These are phyloP conservation scores for Dolomedes plantarius DNA, from an alignment of 2,888 invertebrate species.

Conservation along the genomic window DNA sequence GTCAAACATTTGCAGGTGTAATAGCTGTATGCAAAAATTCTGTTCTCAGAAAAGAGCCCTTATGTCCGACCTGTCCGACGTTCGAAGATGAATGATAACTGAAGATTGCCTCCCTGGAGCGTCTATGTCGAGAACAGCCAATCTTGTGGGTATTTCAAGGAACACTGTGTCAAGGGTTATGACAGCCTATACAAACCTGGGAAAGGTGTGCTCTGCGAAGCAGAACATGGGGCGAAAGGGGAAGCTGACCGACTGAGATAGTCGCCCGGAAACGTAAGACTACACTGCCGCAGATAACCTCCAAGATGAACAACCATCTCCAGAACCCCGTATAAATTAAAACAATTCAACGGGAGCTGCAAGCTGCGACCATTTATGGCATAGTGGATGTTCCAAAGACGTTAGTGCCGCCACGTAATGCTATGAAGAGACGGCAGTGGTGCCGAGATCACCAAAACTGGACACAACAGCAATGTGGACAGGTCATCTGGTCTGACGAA, in stretches of 20 bases:
- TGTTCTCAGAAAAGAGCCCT: too few relatives aligned
- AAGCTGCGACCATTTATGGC: too few relatives aligned
- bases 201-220: too few relatives aligned
- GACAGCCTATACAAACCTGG: background rate
- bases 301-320: background rate
- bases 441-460: background rate
- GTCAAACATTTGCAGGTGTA: too few relatives aligned
- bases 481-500: background rate
- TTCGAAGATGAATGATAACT: background rate
- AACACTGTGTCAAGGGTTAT: background rate
- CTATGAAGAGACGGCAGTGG: background rate
- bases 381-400: background rate
- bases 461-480: background rate
- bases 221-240: background rate
- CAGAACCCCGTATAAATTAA: background rate
- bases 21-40: too few relatives aligned
- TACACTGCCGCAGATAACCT: background rate
- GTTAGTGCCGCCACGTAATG: background rate
- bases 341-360: too few relatives aligned
- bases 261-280: background rate
- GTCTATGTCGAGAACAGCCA: background rate
- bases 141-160: background rate
- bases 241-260: background rate
- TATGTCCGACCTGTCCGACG: too few relatives aligned
- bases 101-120: background rate